Conservation (phyloP, 2,888 invertebrate species). For the Seira sanloemensis region DNA sequence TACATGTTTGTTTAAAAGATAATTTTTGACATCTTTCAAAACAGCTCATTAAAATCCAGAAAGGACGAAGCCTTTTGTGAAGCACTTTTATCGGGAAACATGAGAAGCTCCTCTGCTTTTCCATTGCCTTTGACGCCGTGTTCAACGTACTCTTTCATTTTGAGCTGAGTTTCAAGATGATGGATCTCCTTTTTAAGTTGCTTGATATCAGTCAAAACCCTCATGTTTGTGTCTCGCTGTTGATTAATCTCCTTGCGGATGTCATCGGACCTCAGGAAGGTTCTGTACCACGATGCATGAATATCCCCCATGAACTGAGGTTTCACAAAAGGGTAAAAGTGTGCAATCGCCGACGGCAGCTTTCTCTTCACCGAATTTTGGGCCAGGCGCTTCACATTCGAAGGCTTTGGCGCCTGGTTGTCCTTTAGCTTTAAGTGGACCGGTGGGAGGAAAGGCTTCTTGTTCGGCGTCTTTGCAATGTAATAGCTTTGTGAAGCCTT, state of each 20-base stretch:
- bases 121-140: neutral
- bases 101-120: neutral
- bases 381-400: slow-evolving; percentile 36
- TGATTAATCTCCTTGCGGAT: slow-evolving; percentile 48
- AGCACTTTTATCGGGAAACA: slow-evolving; percentile 29
- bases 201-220: slow-evolving; percentile 40
- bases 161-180: slow-evolving; percentile 40
- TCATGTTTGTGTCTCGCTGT: slow-evolving; percentile 43
- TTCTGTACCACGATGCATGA: slow-evolving; percentile 49
- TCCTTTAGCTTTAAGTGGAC: slow-evolving; percentile 26
- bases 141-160: slow-evolving; percentile 49
- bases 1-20: neutral
- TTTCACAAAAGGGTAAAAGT: slow-evolving; percentile 43
- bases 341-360: slow-evolving; percentile 32
- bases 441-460: slow-evolving; percentile 20
- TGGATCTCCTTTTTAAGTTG: slow-evolving; percentile 46
- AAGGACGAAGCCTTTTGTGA: neutral
- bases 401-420: slow-evolving; percentile 27
- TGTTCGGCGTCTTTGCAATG: neutral
- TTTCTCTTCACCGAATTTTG: slow-evolving; percentile 50
- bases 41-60: slow-evolving; percentile 42
- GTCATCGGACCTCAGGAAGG: slow-evolving; percentile 36
- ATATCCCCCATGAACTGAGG: slow-evolving; percentile 34
- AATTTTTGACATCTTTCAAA: slow-evolving; percentile 2
- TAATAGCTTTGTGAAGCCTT: neutral